A percentile compares a stretch with the other conserved stretches of the same genome.
These are phyloP conservation scores for Argya squamiceps DNA, from an alignment of 2,797 vertebrate species.

Conservation along the genomic window DNA sequence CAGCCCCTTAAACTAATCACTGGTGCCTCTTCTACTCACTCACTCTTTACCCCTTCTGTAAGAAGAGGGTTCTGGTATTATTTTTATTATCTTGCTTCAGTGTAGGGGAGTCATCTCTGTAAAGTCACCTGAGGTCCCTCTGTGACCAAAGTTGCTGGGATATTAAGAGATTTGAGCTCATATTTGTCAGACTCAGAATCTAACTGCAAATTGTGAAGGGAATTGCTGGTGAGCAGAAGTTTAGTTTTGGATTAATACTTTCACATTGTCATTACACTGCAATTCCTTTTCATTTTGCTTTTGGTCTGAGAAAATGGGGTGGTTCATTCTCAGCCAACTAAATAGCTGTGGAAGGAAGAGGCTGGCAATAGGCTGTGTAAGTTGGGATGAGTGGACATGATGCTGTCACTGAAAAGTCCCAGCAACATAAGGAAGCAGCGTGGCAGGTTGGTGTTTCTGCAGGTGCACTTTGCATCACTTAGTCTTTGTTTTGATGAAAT, in stretches of 20 bases:
- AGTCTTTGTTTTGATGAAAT: neutral
- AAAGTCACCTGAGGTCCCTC: neutral
- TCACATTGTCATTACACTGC: neutral
- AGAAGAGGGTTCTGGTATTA: neutral
- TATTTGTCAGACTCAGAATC: neutral
- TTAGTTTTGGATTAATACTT: neutral
- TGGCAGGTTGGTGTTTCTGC: neutral
- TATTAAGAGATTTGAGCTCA: neutral
- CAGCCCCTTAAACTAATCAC: neutral
- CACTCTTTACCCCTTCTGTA: neutral
- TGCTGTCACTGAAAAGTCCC: neutral
- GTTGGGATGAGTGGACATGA: neutral
- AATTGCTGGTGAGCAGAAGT: neutral
- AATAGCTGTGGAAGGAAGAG: neutral
- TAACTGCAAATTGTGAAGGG: neutral
- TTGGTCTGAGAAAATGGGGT: neutral
- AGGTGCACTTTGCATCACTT: neutral
- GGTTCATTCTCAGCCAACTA: neutral
- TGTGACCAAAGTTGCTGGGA: neutral
- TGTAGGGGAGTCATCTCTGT: neutral
- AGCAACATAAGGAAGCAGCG: accelerated
- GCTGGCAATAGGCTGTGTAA: neutral
- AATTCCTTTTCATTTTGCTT: neutral
- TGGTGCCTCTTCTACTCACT: neutral
- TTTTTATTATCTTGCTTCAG: neutral